phyloP scores from a whole-genome alignment of 1,140 invertebrate genomes.

The Hermetia illucens region DNA sequence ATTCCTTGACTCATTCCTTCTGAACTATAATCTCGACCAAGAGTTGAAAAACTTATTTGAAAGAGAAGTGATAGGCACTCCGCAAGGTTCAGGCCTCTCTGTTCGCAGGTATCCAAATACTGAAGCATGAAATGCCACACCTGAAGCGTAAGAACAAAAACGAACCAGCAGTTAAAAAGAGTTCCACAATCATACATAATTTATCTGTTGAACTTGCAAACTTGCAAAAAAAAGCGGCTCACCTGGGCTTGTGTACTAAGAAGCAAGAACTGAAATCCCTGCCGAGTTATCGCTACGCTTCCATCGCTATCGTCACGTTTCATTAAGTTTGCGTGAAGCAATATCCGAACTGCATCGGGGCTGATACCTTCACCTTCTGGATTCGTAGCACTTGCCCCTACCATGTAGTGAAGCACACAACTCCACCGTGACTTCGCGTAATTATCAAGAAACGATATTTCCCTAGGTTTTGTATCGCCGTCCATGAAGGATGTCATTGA shows the following conservation, averaged over 20 bases:
- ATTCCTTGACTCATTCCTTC: conserved; percentile 84
- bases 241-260: conserved; percentile 57
- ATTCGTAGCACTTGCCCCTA: conserved; percentile 51
- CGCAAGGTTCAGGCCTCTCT: conserved; percentile 67
- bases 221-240: neutral
- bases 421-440: conserved; percentile 94
- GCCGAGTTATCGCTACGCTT: conserved; percentile 74
- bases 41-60: conserved; percentile 88
- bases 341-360: conserved; percentile 78
- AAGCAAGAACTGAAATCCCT: conserved; percentile 91
- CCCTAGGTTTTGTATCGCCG: conserved; percentile 75
- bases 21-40: conserved; percentile 91
- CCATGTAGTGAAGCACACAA: conserved; percentile 94
- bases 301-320: conserved; percentile 71
- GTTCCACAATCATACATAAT: neutral
- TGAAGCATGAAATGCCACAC: conserved; percentile 95
- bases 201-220: no score
- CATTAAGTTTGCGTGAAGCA: conserved; percentile 87
- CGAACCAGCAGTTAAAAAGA: neutral
- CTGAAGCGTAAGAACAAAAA: conserved; percentile 12
- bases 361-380: conserved; percentile 74
- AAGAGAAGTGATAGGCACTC: conserved; percentile 91
- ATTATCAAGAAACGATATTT: conserved; percentile 76
- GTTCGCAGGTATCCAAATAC: conserved; percentile 84
- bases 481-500: conserved; percentile 71